Evolutionary conservation across 2,888 invertebrate species (phyloP).

Genomic region (Pocota personata): DNA sequence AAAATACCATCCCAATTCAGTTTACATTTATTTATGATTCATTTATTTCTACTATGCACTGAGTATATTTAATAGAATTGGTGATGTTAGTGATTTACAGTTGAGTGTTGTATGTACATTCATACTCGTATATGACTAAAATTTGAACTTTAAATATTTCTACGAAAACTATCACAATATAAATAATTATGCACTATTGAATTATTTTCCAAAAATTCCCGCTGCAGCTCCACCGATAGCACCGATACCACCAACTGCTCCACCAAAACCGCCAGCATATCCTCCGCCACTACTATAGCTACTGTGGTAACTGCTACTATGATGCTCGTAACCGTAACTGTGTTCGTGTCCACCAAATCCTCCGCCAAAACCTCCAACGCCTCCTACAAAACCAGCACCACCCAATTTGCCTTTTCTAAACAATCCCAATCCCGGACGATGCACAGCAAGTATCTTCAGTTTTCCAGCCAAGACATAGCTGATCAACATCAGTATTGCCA

Average conservation of each 20-base stretch:
- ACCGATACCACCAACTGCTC: slow-evolving; percentile 52
- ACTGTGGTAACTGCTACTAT: slow-evolving; percentile 55
- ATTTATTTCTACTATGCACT: slow-evolving; percentile 18
- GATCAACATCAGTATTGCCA: slow-evolving; percentile 40
- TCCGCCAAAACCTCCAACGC: slow-evolving; percentile 47
- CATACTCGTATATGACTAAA: neutral
- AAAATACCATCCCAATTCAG: neutral
- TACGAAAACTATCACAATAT: slow-evolving; percentile 23
- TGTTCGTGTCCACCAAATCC: slow-evolving; percentile 62
- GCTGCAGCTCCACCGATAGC: slow-evolving; percentile 47
- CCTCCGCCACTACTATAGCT: slow-evolving; percentile 61
- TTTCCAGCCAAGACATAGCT: slow-evolving; percentile 32
- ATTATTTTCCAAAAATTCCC: slow-evolving; percentile 56
- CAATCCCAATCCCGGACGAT: slow-evolving; percentile 47
- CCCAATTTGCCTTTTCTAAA: slow-evolving; percentile 62
- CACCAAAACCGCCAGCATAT: slow-evolving; percentile 51
- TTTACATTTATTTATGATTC: neutral
- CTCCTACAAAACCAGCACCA: slow-evolving; percentile 43
- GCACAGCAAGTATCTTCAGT: slow-evolving; percentile 37
- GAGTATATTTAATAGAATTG: neutral
- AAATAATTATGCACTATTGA: neutral
- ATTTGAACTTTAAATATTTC: slow-evolving; percentile 50
- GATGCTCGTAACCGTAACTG: slow-evolving; percentile 58
- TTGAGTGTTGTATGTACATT: neutral
- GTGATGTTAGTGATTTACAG: neutral